Evolutionary conservation across 2,888 invertebrate species (phyloP).

Genomic region (Drosophila affinis): DNA sequence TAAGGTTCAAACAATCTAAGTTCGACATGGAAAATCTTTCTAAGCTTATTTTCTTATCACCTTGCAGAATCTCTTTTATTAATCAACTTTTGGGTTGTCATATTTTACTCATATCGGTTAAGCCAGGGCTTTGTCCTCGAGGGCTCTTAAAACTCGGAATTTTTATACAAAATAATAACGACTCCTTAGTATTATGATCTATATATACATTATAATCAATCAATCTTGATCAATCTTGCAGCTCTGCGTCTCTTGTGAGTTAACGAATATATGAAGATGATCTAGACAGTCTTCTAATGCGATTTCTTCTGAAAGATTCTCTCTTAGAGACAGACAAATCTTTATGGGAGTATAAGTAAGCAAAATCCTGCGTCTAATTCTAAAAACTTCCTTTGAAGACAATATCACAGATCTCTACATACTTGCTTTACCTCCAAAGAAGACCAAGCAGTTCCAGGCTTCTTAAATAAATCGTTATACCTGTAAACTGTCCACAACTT

Average conservation of each 20-base stretch:
- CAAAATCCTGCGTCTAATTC: not conserved
- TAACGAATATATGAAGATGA: no score
- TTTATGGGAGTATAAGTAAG: rapidly evolving
- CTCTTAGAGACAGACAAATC: no score
- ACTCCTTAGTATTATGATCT: not conserved
- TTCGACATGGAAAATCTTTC: not conserved
- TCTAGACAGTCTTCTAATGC: not conserved
- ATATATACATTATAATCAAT: not conserved
- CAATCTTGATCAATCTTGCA: no score
- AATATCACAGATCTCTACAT: not conserved
- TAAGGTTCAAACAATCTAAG: no score
- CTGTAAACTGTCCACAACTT: not conserved
- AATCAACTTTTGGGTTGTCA: no score
- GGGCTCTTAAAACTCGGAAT: no score
- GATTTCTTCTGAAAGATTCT: not conserved
- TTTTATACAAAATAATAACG: no score
- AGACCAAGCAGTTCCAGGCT: not conserved
- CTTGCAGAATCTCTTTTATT: no score
- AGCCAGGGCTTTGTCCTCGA: no score
- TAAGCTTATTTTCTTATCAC: not conserved
- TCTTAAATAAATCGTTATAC: not conserved
- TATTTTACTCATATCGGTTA: no score
- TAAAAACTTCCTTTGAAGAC: no score
- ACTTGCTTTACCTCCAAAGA: not conserved
- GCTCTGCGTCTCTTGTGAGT: rapidly evolving